Evolutionary conservation across 2,113 vertebrate species (phyloP).

Genomic region (Ariopsis seemanni): DNA sequence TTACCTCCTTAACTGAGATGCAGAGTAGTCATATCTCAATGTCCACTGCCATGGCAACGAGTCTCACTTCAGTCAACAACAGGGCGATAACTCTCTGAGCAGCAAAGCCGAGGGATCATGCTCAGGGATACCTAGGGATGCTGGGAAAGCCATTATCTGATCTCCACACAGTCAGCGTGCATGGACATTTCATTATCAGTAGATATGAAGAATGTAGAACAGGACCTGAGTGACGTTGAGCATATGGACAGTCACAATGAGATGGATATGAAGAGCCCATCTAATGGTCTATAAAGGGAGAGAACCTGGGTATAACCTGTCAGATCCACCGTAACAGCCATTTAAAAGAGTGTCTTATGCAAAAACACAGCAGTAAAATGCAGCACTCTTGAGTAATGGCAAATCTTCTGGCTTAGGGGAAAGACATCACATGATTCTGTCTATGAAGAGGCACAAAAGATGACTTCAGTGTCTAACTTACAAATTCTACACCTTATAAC

Average conservation of each 20-base stretch:
- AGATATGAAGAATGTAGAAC: constrained; percentile 5
- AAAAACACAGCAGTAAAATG: background rate
- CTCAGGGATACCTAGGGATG: constrained; percentile 21
- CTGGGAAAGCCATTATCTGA: constrained; percentile 54
- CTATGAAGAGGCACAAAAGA: background rate
- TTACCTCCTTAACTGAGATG: constrained; percentile 6
- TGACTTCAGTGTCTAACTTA: background rate
- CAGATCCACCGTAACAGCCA: background rate
- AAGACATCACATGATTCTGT: constrained; percentile 1
- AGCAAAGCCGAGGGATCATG: constrained; percentile 5
- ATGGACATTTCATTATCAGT: constrained; percentile 18
- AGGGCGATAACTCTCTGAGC: constrained; percentile 40
- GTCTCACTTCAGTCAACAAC: constrained; percentile 31
- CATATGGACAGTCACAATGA: background rate
- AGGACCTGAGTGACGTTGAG: constrained; percentile 7
- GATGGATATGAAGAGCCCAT: background rate
- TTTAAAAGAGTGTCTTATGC: background rate
- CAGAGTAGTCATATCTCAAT: constrained; percentile 14
- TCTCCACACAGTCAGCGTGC: constrained; percentile 5
- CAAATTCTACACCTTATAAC: background rate
- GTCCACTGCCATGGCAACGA: constrained; percentile 38
- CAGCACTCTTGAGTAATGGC: constrained; percentile 1
- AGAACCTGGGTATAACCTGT: background rate
- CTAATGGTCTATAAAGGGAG: background rate
- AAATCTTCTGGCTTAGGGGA: background rate